These are phyloP conservation scores for Laterallus jamaicensis DNA, from an alignment of 2,113 vertebrate species.

Conservation along the genomic window DNA sequence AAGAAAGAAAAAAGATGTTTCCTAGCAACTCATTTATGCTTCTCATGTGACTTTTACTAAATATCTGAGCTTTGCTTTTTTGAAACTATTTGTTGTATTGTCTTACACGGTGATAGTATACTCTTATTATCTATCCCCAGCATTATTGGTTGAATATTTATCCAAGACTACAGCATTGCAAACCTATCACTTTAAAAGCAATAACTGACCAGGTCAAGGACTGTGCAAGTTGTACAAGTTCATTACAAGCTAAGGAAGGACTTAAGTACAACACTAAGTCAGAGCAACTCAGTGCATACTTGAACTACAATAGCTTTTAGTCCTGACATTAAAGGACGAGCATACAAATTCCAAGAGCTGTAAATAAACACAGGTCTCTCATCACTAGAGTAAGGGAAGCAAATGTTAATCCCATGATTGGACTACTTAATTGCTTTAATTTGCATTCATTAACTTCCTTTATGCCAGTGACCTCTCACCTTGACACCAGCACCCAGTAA, in stretches of 20 bases:
- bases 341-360: background rate
- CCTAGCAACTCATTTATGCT: background rate
- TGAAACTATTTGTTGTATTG: background rate
- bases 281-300: background rate
- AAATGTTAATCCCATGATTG: background rate
- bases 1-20: background rate
- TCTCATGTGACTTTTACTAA: background rate
- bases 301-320: background rate
- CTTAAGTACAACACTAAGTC: background rate
- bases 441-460: background rate
- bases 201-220: background rate
- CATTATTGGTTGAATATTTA: background rate
- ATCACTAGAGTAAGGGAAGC: background rate
- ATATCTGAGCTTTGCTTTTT: background rate
- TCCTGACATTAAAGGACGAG: background rate
- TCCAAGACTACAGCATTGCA: background rate
- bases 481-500: background rate
- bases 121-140: background rate
- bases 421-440: background rate
- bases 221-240: accelerated
- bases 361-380: background rate
- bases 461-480: background rate
- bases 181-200: background rate
- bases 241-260: background rate
- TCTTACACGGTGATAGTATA: background rate